Base-by-base conservation (phyloP, 2,888 invertebrate genomes). In the Meteorus cinctellus region DNA sequence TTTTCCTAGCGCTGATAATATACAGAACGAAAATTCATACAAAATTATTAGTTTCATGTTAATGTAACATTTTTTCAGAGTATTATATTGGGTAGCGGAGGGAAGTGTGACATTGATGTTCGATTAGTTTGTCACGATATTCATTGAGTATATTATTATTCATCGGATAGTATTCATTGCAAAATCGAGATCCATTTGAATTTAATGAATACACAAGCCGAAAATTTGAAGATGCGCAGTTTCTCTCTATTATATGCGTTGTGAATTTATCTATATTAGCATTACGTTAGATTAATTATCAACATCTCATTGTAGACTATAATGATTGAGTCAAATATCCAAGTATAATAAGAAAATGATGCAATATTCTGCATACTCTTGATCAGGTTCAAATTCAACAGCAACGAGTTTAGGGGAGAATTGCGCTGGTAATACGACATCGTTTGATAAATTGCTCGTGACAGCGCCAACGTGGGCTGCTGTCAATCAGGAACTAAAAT, bases 401-500 rank as follows among this genome's bases (percentile, higher is more conserved):
- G 80, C 82, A 36, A 71, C 81, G 34, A 65, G 79, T 80, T 79
- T 83, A 68, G 86, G 82, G 66, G 84, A 85, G 78, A 85, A 84
- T 71, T 88, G 86, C 79, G 79, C 80, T 31, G 77, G 76, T 65
- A 76, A 71, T 76, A 82, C 87, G 62, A 80, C 84, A 51, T 76
- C 82, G 36, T 71, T 83, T 69, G 86, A 87, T 51, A 87, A 84
- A 72, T 67, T 85, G 72, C 77, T 89, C 41, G 82, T 89, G 63
- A 85, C 84, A 48, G 78, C 87, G 74, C 89, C 89, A 14, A 85
- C 87, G 19, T 84, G 84, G 85, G 81, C 77, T 45, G 83, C 88
- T 19, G 90, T 91, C 31, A 89, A 90, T 75, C 89, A 90, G 85
- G 86, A 90, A 71, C 86, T 92, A 80, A 88, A 87, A 80, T 91